Percentiles rank a stretch among this genome's conserved stretches.
These are phyloP conservation scores for Drusus annulatus DNA, from an alignment of 1,140 invertebrate species.

Conservation along the genomic window DNA sequence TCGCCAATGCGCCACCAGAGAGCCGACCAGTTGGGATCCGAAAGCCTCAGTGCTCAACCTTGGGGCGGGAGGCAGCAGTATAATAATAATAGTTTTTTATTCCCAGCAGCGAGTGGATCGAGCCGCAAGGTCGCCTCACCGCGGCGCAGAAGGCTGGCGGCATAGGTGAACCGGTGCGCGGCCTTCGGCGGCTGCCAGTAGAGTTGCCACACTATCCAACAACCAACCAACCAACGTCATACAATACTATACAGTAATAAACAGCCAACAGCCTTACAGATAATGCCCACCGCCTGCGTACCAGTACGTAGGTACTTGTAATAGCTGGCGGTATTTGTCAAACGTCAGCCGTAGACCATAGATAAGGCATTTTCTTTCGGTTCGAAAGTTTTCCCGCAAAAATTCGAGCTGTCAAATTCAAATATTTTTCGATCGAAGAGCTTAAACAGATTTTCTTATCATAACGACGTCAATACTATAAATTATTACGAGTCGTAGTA, in stretches of 20 bases:
- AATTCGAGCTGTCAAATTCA: no score
- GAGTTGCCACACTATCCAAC: slow-evolving; percentile 2
- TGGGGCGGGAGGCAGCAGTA: slow-evolving; percentile 40
- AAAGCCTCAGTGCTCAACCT: slow-evolving; percentile 40
- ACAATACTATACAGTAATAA: neutral
- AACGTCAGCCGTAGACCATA: no score
- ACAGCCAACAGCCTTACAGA: neutral
- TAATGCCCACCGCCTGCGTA: no score
- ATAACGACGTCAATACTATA: no score
- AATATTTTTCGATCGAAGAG: no score
- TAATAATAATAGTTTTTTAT: slow-evolving; percentile 50
- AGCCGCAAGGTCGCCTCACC: slow-evolving; percentile 6
- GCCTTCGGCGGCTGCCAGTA: slow-evolving; percentile 42
- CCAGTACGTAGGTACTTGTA: no score
- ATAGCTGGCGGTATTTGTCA: no score
- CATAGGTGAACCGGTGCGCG: slow-evolving; percentile 53
- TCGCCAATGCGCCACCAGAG: neutral
- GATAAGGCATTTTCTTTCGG: no score
- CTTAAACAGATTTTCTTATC: no score
- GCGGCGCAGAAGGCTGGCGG: slow-evolving; percentile 10
- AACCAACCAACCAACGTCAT: neutral
- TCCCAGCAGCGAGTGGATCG: slow-evolving; percentile 53
- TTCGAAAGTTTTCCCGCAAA: no score
- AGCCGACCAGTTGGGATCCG: slow-evolving; percentile 4
- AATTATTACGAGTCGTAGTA: no score